Conservation (phyloP, 2,888 invertebrate species). For the Drosophila peninsularis region DNA sequence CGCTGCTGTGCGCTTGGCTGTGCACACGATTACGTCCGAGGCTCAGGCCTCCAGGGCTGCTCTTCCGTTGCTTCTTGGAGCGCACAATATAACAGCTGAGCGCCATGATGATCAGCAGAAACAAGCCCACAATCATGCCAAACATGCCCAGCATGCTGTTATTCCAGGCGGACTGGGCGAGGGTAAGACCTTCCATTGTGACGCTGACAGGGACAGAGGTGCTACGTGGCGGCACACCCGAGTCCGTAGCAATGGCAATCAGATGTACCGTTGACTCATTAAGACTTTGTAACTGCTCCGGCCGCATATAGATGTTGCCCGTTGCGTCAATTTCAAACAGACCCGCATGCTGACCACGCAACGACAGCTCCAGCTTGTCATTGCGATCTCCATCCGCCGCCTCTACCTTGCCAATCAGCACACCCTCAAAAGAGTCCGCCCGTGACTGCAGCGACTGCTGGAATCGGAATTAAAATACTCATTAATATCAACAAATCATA, state of each 20-base stretch:
- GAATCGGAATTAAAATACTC: constrained; percentile 45
- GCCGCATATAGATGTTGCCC: constrained; percentile 87
- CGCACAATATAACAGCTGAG: constrained; percentile 92
- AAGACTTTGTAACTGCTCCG: constrained; percentile 84
- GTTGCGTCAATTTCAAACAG: constrained; percentile 83
- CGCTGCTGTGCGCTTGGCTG: constrained; percentile 83
- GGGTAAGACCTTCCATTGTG: constrained; percentile 86
- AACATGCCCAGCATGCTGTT: constrained; percentile 86
- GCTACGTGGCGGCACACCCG: constrained; percentile 92
- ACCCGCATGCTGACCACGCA: constrained; percentile 89
- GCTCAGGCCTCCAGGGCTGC: constrained; percentile 69
- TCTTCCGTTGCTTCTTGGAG: constrained; percentile 85
- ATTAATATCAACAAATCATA: not conserved
- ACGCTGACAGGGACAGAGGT: constrained; percentile 89
- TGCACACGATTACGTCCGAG: constrained; percentile 84
- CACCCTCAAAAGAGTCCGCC: constrained; percentile 82
- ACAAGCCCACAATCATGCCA: constrained; percentile 89
- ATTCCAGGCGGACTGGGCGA: constrained; percentile 85
- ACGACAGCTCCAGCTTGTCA: constrained; percentile 89
- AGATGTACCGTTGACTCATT: constrained; percentile 89
- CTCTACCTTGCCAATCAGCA: constrained; percentile 89
- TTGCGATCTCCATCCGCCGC: constrained; percentile 94
- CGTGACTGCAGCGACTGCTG: constrained; percentile 77
- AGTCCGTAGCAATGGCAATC: constrained; percentile 93
- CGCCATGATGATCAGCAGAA: constrained; percentile 90